phyloP scores from a whole-genome alignment of 2,888 invertebrate species.

The Calliphora vomitoria region DNA sequence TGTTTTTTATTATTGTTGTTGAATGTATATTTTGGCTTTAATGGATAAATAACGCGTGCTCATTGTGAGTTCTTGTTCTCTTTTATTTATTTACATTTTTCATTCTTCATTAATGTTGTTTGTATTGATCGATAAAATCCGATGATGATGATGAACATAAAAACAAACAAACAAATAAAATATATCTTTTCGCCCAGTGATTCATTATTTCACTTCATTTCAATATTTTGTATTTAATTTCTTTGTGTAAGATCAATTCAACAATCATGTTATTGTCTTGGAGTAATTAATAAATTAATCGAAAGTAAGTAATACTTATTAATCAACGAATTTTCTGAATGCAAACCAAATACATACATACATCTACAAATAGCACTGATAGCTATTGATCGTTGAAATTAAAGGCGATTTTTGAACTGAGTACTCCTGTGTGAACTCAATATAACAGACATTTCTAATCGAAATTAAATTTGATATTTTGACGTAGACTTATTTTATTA shows the following conservation, averaged over 20 bases:
- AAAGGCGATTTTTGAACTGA: too few relatives aligned
- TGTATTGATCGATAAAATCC: slow-evolving; percentile 39
- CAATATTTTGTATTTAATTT: not conserved
- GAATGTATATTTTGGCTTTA: slow-evolving; percentile 32
- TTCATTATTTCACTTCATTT: slow-evolving; percentile 41
- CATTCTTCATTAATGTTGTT: slow-evolving; percentile 35
- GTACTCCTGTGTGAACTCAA: too few relatives aligned
- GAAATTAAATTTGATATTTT: too few relatives aligned
- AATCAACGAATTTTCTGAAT: slow-evolving; percentile 1
- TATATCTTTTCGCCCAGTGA: slow-evolving; percentile 25
- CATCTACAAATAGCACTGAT: not conserved
- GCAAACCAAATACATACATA: not conserved
- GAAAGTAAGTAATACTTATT: slow-evolving; percentile 21
- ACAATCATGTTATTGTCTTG: slow-evolving; percentile 36
- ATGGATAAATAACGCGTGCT: slow-evolving; percentile 61
- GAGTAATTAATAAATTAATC: slow-evolving; percentile 62
- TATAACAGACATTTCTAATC: too few relatives aligned
- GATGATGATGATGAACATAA: slow-evolving; percentile 1
- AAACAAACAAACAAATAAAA: not conserved
- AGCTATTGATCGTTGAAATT: not conserved
- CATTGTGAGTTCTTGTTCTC: slow-evolving; percentile 46
- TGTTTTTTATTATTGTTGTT: not conserved
- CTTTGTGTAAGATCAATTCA: slow-evolving; percentile 44
- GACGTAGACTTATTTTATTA: too few relatives aligned
- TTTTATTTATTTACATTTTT: slow-evolving; percentile 4